These are phyloP conservation scores for Acutogordius australiensis DNA, from an alignment of 2,888 invertebrate genomes.

Conservation along the genomic window DNA sequence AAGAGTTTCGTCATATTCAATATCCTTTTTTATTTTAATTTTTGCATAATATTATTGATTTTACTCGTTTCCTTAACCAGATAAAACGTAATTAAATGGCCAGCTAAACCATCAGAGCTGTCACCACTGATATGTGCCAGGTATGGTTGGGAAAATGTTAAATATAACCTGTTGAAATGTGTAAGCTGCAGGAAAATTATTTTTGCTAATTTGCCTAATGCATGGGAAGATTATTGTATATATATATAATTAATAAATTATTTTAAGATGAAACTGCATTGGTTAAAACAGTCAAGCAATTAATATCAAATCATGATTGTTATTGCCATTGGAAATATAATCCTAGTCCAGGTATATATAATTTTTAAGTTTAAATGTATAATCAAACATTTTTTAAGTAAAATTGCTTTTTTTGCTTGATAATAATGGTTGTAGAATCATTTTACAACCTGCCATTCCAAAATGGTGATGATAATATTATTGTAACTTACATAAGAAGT, in stretches of 20 bases:
- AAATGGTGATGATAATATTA: neutral
- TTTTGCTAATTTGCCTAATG: constrained; percentile 18
- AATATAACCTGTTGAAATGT: constrained; percentile 20
- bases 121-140: constrained; percentile 21
- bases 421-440: too few relatives aligned
- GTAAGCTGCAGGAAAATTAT: constrained; percentile 19
- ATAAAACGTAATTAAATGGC: neutral
- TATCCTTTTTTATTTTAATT: constrained; percentile 8
- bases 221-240: constrained; percentile 9
- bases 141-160: constrained; percentile 22
- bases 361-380: neutral
- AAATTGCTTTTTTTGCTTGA: too few relatives aligned
- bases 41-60: neutral
- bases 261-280: constrained; percentile 6
- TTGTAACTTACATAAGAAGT: too few relatives aligned
- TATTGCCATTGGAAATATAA: constrained; percentile 1
- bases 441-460: too few relatives aligned
- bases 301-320: neutral
- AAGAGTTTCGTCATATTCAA: neutral
- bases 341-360: neutral
- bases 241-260: neutral
- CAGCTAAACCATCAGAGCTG: constrained; percentile 15
- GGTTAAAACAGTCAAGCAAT: neutral
- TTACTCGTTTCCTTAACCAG: neutral
- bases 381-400: too few relatives aligned